Base-by-base conservation (phyloP, 2,797 vertebrate species). In the Picus viridis region DNA sequence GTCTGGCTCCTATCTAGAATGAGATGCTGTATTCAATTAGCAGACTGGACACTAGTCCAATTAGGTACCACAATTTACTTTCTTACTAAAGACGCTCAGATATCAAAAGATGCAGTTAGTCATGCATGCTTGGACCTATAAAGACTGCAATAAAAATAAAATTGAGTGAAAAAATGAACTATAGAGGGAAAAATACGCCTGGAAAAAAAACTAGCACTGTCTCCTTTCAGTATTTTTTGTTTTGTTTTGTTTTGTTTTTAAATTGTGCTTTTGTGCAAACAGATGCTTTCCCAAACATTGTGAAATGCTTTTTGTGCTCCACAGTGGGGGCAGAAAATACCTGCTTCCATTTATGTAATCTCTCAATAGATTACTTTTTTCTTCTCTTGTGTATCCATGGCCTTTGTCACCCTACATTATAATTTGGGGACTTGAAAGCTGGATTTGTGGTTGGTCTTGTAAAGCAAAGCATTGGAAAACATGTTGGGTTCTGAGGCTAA, bases 371-470 rank as follows among this genome's bases (percentile, higher is more conserved):
- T 61, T 13, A 18, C 34, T 65, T 53, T 45, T 76, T 80, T 23
- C 5, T 6, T 76, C 82, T 27, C 6, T 22, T 0, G 0, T 43
- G 24, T 67, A 73, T 63, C 39, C 22, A 8, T 1, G 18, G 23
- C 7, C 17, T 62, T 91, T 45, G 20, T 59, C 18, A 27, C 20
- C 39, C 16, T 54, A 4, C 12, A 1, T 27, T 58, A 5, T 0
- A 3, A 6, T 63, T 58, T 83, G 54, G 34, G 4, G 41, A 62
- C 34, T 59, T 73, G 14, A 56, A 70, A 67, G 13, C 34, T 80
- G 47, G 30, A 16, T 71, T 73, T 83, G 17, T 71, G 7, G 4
- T 65, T 79, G n/a, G 6, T 76, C 16, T 74, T 77, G 53, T 61
- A 74, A 74, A 61, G 70, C 23, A 15, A 32, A 68, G 7, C n/a